A percentile compares a stretch with the other conserved stretches of the same genome.
Conservation (phyloP, 92 coral and sea anemone genomes). For the Epizoanthus ramosus region DNA sequence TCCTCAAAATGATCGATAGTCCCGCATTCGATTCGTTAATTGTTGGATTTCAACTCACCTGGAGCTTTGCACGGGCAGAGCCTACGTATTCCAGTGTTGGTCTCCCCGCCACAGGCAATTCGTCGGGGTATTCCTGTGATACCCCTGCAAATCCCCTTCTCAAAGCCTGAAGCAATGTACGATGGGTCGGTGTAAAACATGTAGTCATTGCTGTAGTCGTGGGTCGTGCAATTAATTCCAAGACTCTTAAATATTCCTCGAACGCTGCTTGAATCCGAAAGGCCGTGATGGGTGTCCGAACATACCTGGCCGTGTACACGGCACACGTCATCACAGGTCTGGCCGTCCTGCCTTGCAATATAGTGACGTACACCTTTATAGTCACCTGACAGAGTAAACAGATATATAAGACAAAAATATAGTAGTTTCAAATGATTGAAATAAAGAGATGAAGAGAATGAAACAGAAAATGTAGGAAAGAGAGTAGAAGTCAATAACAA, state of each 20-base stretch:
- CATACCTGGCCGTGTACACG: slow-evolving; percentile 14
- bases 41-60: neutral
- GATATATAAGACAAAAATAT: too few relatives aligned
- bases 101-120: slow-evolving; percentile 38
- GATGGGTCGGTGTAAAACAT: slow-evolving; percentile 39
- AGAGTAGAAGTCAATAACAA: too few relatives aligned
- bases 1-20: too few relatives aligned
- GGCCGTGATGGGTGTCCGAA: slow-evolving; percentile 23
- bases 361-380: slow-evolving; percentile 20
- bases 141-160: slow-evolving; percentile 40
- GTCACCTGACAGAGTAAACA: neutral
- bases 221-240: slow-evolving; percentile 33
- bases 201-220: slow-evolving; percentile 36
- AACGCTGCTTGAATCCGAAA: neutral
- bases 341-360: slow-evolving; percentile 16
- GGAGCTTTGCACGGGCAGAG: slow-evolving; percentile 45
- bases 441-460: too few relatives aligned
- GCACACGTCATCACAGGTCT: slow-evolving; percentile 38
- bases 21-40: too few relatives aligned
- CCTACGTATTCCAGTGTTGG: slow-evolving; percentile 27
- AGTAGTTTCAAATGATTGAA: too few relatives aligned
- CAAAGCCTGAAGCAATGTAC: slow-evolving; percentile 28
- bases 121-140: slow-evolving; percentile 6
- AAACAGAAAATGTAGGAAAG: too few relatives aligned
- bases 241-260: slow-evolving; percentile 2